Percentiles rank a stretch among this genome's conserved stretches.
These are phyloP conservation scores for Neria commutata DNA, from an alignment of 2,888 invertebrate genomes.

Conservation along the genomic window DNA sequence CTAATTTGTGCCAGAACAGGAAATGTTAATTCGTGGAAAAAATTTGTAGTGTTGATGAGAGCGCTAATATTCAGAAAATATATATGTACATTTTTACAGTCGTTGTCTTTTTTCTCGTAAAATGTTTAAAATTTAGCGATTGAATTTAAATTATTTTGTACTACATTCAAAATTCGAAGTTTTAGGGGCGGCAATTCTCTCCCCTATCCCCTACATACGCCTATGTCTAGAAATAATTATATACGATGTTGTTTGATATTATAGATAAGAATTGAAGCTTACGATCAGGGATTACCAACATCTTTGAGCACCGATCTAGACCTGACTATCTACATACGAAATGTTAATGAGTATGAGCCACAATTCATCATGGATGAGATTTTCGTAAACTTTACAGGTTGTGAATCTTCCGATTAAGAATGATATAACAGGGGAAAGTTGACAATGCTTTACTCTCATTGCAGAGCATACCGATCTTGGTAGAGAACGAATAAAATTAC, in stretches of 20 bases:
- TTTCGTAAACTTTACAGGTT: constrained; percentile 75
- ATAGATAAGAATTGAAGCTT: constrained; percentile 87
- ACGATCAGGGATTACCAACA: constrained; percentile 86
- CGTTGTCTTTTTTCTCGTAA: no score
- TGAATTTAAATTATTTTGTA: no score
- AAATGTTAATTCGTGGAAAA: no score
- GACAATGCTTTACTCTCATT: not conserved
- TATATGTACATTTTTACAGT: no score
- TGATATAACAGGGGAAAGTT: not conserved
- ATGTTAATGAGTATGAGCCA: constrained; percentile 88
- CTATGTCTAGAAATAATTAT: not conserved
- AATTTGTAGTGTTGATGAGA: no score
- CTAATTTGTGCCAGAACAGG: no score
- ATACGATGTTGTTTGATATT: constrained; percentile 31
- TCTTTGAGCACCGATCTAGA: constrained; percentile 87
- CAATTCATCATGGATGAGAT: constrained; percentile 79
- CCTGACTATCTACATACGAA: constrained; percentile 83
- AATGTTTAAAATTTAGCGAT: no score
- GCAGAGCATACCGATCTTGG: constrained; percentile 67
- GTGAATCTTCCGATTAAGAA: constrained; percentile 15
- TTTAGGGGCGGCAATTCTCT: no score
- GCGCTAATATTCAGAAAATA: no score
- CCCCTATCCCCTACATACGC: no score
- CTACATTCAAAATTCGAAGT: no score
- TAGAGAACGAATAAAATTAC: constrained; percentile 71